Evolutionary conservation across 2,888 invertebrate species (phyloP), one percentile per base, ranked within the genome.

Genomic region (Melieria omissa): DNA sequence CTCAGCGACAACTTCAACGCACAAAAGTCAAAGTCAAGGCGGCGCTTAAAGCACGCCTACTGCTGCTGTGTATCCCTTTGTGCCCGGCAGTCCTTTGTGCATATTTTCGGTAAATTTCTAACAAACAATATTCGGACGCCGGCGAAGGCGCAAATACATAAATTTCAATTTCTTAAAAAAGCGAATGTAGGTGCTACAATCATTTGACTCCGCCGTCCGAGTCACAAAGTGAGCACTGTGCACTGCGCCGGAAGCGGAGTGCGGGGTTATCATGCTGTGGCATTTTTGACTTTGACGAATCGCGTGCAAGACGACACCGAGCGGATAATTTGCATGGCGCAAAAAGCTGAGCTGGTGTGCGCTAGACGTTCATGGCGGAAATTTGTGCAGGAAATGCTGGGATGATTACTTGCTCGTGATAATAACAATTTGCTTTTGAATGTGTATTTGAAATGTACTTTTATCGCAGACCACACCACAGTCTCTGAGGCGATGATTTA

Each of bases 231-330:
- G 52, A n/a, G n/a, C n/a, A 52, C 4, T 52, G 52, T 52, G 52
- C 52, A 6, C 10, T 52, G 4, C 55, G 16, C 16, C 7, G 4
- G 5, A 5, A 58, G n/a, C 55, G 12, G 29, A 78, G 76, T 77
- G 70, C 73, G 74, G 57, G 72, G 73, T 72, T 75, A 75, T 76
- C 78, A 77, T 76, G 75, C 74, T 79, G 77, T 76, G 73, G 78
- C 72, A 79, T 74, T 80, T 79, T 77, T 79, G 80, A 81, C 81
- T 81, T 78, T 80, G 80, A 81, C 81, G 81, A 77, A 81, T 80
- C 76, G 79, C 65, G 72, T 77, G 74, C 76, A 62, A 74, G 76
- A 74, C 76, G 74, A 74, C 75, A n/a, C 65, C 65, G 12, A 54
- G 42, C 9, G 8, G 29, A 29, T 29, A 29, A 29, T 65, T 16